Evolutionary conservation across 64 coral and sea anemone genomes (phyloP).

Genomic region (Anthopleura sola): DNA sequence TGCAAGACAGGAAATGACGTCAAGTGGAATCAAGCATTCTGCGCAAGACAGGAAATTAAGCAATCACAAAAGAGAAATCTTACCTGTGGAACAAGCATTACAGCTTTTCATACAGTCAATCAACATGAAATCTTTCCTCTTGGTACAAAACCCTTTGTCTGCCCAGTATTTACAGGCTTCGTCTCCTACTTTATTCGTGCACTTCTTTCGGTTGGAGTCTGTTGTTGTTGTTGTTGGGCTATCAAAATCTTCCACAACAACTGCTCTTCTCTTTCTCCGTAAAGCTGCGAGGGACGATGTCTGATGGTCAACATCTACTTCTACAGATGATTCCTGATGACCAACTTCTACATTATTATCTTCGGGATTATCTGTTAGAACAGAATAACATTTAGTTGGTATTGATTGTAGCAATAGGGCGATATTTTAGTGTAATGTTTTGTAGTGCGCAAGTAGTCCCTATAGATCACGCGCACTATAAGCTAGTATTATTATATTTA

Average conservation of each 20-base stretch:
- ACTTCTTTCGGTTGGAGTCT: background rate
- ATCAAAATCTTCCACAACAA: background rate
- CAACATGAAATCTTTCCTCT: constrained; percentile 45
- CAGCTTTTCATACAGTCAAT: constrained; percentile 47
- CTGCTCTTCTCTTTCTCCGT: background rate
- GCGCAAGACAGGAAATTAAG: background rate
- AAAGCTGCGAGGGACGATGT: background rate
- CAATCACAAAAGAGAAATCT: background rate
- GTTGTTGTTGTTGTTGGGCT: background rate
- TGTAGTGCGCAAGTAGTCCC: too few relatives aligned
- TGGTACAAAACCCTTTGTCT: constrained; percentile 35
- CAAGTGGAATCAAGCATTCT: too few relatives aligned
- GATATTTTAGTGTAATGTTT: too few relatives aligned
- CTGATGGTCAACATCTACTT: background rate
- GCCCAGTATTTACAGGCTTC: constrained; percentile 45
- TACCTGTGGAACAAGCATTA: constrained; percentile 33
- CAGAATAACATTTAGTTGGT: background rate
- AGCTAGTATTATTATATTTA: too few relatives aligned
- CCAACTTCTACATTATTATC: background rate
- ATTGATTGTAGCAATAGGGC: background rate
- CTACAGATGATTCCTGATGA: background rate
- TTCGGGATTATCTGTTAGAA: background rate
- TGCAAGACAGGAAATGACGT: too few relatives aligned
- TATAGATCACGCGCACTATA: too few relatives aligned
- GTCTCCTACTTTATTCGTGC: constrained; percentile 41